phyloP scores from a whole-genome alignment of 2,113 vertebrate genomes.

The Epinephelus moara region DNA sequence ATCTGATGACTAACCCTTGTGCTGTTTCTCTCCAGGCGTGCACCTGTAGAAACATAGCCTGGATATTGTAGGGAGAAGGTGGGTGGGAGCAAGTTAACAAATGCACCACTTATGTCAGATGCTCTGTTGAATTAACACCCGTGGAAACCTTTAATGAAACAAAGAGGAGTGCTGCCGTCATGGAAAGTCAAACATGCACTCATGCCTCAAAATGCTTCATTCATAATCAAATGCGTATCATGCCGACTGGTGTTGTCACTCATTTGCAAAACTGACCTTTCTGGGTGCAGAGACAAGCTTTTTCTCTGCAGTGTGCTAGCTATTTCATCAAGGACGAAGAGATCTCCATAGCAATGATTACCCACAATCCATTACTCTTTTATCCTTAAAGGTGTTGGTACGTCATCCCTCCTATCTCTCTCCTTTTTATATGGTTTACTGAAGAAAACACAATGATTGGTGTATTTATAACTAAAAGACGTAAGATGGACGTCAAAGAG shows the following conservation, averaged over 20 bases:
- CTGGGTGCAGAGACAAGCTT: neutral
- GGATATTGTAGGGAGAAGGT: conserved; percentile 11
- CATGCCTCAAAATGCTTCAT: conserved; percentile 74
- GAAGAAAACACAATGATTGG: neutral
- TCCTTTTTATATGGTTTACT: neutral
- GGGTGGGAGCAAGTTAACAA: conserved; percentile 12
- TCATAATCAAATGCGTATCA: conserved; percentile 57
- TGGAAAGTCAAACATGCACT: conserved; percentile 64
- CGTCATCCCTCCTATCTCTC: neutral
- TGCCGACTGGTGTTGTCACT: conserved; percentile 36
- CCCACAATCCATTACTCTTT: conserved; percentile 25
- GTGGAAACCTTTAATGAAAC: conserved; percentile 3
- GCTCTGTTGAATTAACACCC: conserved; percentile 22
- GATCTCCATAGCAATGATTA: neutral
- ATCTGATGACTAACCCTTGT: conserved; percentile 17
- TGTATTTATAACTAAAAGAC: neutral
- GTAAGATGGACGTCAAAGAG: neutral
- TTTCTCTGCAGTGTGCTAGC: neutral
- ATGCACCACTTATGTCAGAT: neutral
- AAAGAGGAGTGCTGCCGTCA: conserved; percentile 4
- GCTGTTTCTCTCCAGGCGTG: neutral
- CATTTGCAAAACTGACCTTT: conserved; percentile 19
- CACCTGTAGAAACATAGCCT: conserved; percentile 4
- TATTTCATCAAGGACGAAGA: neutral
- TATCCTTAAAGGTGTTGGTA: neutral